Percentiles rank a stretch among this genome's conserved stretches.
These are phyloP conservation scores for Synanthedon vespiformis DNA, from an alignment of 2,888 invertebrate genomes.

Conservation along the genomic window DNA sequence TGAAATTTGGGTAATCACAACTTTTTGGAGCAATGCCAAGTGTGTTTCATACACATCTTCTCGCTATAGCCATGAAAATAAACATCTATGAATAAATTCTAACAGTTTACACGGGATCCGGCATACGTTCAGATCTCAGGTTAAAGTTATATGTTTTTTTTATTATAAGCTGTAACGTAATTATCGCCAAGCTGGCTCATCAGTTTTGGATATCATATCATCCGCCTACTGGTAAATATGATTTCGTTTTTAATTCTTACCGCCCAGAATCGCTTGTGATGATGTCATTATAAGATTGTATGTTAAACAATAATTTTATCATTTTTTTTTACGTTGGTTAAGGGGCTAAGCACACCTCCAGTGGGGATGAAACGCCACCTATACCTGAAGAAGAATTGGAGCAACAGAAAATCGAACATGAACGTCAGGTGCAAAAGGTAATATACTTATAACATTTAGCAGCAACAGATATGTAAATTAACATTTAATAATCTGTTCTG, in stretches of 20 bases:
- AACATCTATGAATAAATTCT: slow-evolving; percentile 62
- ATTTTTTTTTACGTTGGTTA: background rate
- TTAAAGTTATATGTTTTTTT: background rate
- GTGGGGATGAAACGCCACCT: slow-evolving; percentile 66
- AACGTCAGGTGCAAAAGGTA: slow-evolving; percentile 71
- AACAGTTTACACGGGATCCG: slow-evolving; percentile 30
- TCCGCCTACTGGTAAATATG: slow-evolving; percentile 77
- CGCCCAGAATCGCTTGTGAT: background rate
- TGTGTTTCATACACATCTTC: slow-evolving; percentile 29
- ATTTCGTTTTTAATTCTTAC: background rate
- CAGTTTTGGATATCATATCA: slow-evolving; percentile 89
- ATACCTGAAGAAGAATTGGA: slow-evolving; percentile 65
- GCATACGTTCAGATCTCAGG: slow-evolving; percentile 16
- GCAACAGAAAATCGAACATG: slow-evolving; percentile 74
- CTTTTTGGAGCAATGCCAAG: slow-evolving; percentile 41
- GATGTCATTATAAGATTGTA: background rate
- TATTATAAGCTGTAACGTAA: background rate
- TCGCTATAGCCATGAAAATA: slow-evolving; percentile 48
- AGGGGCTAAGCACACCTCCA: slow-evolving; percentile 62
- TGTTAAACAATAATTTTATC: background rate
- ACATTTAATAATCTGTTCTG: too few species aligned
- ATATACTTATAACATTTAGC: background rate
- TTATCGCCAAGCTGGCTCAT: slow-evolving; percentile 77
- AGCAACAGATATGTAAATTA: too few species aligned
- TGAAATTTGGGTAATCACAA: background rate